Base-by-base conservation (phyloP, 2,888 invertebrate genomes). In the Conchocele bisecta region DNA sequence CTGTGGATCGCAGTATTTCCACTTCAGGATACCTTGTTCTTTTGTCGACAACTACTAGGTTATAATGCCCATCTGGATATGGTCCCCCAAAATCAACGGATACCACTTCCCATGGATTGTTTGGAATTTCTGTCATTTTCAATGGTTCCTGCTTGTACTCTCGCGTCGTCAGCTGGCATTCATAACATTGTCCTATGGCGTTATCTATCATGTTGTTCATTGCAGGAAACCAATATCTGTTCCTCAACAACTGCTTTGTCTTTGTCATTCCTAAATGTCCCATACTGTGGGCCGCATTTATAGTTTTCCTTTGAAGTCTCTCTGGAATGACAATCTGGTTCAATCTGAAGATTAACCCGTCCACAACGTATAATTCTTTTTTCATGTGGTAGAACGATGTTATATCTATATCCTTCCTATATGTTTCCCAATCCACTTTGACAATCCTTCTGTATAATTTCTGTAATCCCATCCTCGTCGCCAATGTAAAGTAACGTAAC, bases 201-300 rank as follows among this genome's bases (percentile, higher is more conserved):
- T 70, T 39, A 26, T 74, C 65, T 44, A 58, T 53, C 48, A 56
- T 48, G 7, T 15, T 37, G 37, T 59, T 48, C 65, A 71, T 39
- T 17, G 15, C 33, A 17, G 58, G 71, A 24, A 65, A 71, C 59
- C 71, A 71, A 33, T 59, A 65, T 33, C 54, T 61, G 31, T 26
- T 29, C 44, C 56, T 44, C 24, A 44, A 26, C 56, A 64, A 48
- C 26, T 67, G 59, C 44, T 61, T 48, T 41, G 59, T 59, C 22
- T 61, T 61, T 15, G 39, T 67, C 41, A 20, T 37, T 28, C 72
- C 72, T 15, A 61, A 37, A 51, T 72, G 67, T 41, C 72, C 61
- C 41, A 67, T 33, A 15, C 42, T 31, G 39, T 69, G 51, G 20
- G 60, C 75, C 17, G 58, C 63, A 41, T 65, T 53, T 15, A 71